A percentile compares a stretch with the other conserved stretches of the same genome.
phyloP scores from a whole-genome alignment of 2,888 invertebrate genomes.

The Pollenia labialis region DNA sequence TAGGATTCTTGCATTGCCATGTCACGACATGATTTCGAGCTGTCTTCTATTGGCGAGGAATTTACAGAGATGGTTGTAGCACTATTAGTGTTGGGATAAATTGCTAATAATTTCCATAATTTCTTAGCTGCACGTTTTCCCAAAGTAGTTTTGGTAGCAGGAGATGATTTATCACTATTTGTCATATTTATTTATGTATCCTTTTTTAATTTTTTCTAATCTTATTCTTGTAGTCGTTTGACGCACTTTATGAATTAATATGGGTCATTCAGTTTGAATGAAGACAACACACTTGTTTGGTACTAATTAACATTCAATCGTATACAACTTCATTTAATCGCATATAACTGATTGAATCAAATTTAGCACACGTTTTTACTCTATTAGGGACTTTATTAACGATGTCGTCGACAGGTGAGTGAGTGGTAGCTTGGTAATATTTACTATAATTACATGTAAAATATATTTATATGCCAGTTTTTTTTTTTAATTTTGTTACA shows the following conservation, averaged over 20 bases:
- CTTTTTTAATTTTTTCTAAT: not conserved
- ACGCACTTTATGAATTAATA: not conserved
- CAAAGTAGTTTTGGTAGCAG: conserved; percentile 57
- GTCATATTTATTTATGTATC: conserved; percentile 44
- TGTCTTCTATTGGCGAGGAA: conserved; percentile 25
- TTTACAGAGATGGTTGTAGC: not conserved
- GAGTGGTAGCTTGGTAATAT: conserved; percentile 35
- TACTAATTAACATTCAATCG: conserved; percentile 33
- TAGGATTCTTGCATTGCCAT: conserved; percentile 57
- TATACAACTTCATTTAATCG: not conserved
- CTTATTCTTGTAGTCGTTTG: not conserved
- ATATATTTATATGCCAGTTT: conserved; percentile 21
- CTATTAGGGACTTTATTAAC: conserved; percentile 2
- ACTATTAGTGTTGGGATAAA: conserved; percentile 39
- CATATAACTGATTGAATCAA: conserved; percentile 4
- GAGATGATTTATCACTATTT: conserved; percentile 47
- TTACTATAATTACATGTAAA: conserved; percentile 38
- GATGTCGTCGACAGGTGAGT: not conserved
- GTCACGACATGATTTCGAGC: conserved; percentile 66
- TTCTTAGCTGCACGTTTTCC: conserved; percentile 69
- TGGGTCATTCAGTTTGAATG: conserved; percentile 21
- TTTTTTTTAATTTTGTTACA: conserved; percentile 10
- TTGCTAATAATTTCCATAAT: conserved; percentile 64
- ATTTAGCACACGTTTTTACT: conserved; percentile 10
- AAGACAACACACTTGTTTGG: not conserved